phyloP scores from a whole-genome alignment of 92 coral and sea anemone genomes.

The Epizoanthus fatuus region DNA sequence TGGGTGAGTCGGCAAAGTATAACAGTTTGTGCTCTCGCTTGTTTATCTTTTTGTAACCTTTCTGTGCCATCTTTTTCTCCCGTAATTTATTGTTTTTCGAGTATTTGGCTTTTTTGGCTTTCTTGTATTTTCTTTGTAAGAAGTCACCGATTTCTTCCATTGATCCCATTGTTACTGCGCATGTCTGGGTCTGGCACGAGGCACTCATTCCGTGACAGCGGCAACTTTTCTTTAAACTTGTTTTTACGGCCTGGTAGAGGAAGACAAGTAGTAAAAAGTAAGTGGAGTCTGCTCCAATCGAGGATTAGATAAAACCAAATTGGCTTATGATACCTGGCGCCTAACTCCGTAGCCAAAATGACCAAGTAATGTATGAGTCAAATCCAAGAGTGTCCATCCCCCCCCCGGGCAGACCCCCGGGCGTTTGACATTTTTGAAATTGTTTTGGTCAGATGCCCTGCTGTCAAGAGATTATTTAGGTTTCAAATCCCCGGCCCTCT shows the following conservation, averaged over 20 bases:
- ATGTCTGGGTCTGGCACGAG: conserved; percentile 77
- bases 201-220: conserved; percentile 89
- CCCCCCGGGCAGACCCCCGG: too few species aligned
- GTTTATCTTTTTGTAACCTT: conserved; percentile 45
- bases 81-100: conserved; percentile 41
- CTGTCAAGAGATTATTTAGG: too few species aligned
- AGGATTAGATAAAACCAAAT: not conserved
- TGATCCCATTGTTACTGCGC: conserved; percentile 69
- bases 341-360: too few species aligned
- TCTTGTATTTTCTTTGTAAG: conserved; percentile 65
- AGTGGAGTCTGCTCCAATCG: too few species aligned
- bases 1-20: conserved; percentile 76
- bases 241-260: conserved; percentile 68
- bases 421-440: too few species aligned
- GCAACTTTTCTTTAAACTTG: conserved; percentile 71
- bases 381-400: too few species aligned
- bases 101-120: conserved; percentile 59
- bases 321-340: not conserved
- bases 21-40: conserved; percentile 66
- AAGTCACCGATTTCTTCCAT: conserved; percentile 73
- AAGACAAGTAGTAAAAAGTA: not conserved
- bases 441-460: too few species aligned
- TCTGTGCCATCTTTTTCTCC: conserved; percentile 7
- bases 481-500: too few species aligned
- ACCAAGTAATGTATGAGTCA: too few species aligned